phyloP scores from a whole-genome alignment of 37 sponge, comb jelly and placozoan species.

The Petrosia ficiformis region DNA sequence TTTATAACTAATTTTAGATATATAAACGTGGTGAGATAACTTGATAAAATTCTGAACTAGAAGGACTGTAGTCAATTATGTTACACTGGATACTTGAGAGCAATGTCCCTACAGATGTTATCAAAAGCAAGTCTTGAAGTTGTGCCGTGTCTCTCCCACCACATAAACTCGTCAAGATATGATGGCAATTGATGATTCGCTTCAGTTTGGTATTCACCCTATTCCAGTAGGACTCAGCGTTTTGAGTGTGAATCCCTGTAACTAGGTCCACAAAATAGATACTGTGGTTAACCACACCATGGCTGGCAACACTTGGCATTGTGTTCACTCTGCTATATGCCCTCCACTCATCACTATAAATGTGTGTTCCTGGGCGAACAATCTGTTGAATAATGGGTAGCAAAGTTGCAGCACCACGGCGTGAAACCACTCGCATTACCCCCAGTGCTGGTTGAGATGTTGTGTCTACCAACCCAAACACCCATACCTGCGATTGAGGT shows the following conservation, averaged over 20 bases:
- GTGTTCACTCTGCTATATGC: slow-evolving; percentile 26
- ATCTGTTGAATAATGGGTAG: slow-evolving; percentile 58
- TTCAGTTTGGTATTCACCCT: slow-evolving; percentile 56
- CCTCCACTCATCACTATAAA: slow-evolving; percentile 58
- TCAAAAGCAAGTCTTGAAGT: too few relatives aligned
- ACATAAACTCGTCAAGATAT: slow-evolving; percentile 78
- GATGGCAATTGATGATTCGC: slow-evolving; percentile 43
- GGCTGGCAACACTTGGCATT: slow-evolving; percentile 30
- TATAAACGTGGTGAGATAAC: too few relatives aligned
- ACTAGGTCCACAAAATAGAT: slow-evolving; percentile 48
- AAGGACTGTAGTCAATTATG: too few relatives aligned
- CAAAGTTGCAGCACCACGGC: slow-evolving; percentile 53
- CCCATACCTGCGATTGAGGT: slow-evolving; percentile 45
- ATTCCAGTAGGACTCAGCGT: slow-evolving; percentile 72
- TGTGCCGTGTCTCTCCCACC: slow-evolving; percentile 46
- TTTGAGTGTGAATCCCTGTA: slow-evolving; percentile 64
- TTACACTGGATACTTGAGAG: too few relatives aligned
- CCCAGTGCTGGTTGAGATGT: slow-evolving; percentile 32
- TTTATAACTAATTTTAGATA: too few relatives aligned
- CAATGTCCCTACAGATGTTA: too few relatives aligned
- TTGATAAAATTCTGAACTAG: too few relatives aligned
- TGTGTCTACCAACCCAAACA: slow-evolving; percentile 67
- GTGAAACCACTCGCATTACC: slow-evolving; percentile 58
- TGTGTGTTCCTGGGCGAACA: slow-evolving; percentile 27
- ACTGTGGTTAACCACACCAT: slow-evolving; percentile 60